Percentiles rank a stretch among this genome's conserved stretches.
phyloP scores from a whole-genome alignment of 2,113 vertebrate species.

The Crocuta crocuta region DNA sequence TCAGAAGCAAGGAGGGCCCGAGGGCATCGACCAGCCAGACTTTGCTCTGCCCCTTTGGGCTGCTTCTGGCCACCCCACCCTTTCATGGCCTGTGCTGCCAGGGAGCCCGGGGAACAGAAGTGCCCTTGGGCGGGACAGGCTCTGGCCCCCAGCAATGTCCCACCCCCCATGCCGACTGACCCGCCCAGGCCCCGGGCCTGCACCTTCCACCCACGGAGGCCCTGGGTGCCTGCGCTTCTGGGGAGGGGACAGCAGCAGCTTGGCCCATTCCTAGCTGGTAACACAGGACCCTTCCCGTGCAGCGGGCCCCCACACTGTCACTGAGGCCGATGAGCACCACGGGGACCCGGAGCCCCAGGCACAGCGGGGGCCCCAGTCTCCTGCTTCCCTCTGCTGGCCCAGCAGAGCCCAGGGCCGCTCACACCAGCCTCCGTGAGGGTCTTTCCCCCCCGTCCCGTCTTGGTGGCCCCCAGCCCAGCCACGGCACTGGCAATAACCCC shows the following conservation, averaged over 20 bases:
- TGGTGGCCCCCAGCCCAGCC: not conserved
- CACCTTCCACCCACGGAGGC: not conserved
- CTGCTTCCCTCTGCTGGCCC: not conserved
- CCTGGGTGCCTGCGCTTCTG: fast-evolving
- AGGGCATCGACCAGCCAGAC: too few relatives aligned
- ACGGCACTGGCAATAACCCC: not conserved
- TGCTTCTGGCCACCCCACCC: not conserved
- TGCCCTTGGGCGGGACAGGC: not conserved
- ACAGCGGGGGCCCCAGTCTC: not conserved
- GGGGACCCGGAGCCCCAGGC: not conserved
- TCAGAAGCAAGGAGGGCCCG: not conserved
- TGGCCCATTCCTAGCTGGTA: not conserved
- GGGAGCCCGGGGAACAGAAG: not conserved
- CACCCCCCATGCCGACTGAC: fast-evolving
- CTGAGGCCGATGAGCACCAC: not conserved
- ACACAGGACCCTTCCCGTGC: not conserved
- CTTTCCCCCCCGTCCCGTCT: not conserved
- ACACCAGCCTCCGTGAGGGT: fast-evolving
- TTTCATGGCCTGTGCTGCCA: not conserved
- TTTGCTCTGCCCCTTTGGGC: not conserved
- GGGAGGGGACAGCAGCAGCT: fast-evolving
- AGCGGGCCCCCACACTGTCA: not conserved
- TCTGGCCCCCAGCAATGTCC: fast-evolving
- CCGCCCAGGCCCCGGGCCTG: too few relatives aligned
- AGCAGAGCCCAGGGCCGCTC: not conserved